These are phyloP conservation scores for Zoanthus sansibaricus DNA, from an alignment of 92 coral and sea anemone species.

Conservation along the genomic window DNA sequence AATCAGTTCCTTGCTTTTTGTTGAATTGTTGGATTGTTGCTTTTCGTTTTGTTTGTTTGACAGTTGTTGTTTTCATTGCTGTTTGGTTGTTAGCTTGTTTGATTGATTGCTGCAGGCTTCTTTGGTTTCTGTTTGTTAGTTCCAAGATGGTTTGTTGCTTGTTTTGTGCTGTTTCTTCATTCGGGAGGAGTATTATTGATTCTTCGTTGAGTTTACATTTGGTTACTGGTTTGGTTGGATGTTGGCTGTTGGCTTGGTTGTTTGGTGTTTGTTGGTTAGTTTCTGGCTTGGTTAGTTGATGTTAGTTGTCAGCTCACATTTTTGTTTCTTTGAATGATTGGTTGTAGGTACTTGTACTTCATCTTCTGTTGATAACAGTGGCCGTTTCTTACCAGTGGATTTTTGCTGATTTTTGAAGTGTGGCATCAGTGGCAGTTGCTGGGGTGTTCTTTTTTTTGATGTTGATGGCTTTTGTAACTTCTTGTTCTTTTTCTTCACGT, in stretches of 20 bases:
- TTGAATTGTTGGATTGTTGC: slow-evolving; percentile 1
- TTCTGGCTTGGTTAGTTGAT: slow-evolving; percentile 16
- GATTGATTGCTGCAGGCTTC: neutral
- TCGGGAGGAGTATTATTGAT: neutral
- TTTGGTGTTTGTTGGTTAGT: neutral
- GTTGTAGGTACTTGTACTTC: slow-evolving; percentile 1
- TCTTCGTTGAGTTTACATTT: neutral
- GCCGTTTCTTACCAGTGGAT: slow-evolving; percentile 12
- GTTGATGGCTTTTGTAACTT: neutral
- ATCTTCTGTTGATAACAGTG: slow-evolving; percentile 1
- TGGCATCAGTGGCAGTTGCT: slow-evolving; percentile 3
- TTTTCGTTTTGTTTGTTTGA: slow-evolving; percentile 19
- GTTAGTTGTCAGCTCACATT: neutral
- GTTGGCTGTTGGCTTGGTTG: slow-evolving; percentile 2
- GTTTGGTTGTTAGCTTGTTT: slow-evolving; percentile 31
- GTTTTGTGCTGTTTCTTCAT: neutral
- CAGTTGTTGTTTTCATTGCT: slow-evolving; percentile 32
- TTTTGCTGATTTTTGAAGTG: neutral
- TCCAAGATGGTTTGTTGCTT: slow-evolving; percentile 7
- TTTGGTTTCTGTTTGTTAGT: neutral
- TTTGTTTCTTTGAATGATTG: neutral
- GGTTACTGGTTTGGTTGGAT: slow-evolving; percentile 5
- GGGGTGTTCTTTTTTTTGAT: slow-evolving; percentile 23
- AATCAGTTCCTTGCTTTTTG: slow-evolving; percentile 2
- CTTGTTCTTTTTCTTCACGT: slow-evolving; percentile 7